A percentile compares a stretch with the other conserved stretches of the same genome.
These are phyloP conservation scores for Sinelater perroti DNA, from an alignment of 2,888 invertebrate species.

Conservation along the genomic window DNA sequence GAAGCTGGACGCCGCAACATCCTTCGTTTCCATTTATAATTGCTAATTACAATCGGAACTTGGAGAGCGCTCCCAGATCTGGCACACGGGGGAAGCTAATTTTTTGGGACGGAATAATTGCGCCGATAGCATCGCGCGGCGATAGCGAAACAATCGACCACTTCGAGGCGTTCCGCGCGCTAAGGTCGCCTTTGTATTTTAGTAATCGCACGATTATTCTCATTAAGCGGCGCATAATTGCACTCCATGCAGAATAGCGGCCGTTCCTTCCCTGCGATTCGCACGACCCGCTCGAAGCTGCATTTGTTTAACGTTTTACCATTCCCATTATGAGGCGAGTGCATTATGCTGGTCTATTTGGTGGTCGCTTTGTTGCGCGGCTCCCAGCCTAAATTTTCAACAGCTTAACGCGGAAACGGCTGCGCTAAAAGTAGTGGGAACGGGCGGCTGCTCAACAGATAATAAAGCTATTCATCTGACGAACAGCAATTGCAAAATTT, in stretches of 20 bases:
- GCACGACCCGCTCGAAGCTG: conserved; percentile 5
- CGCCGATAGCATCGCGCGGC: conserved; percentile 13
- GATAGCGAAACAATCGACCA: conserved; percentile 13
- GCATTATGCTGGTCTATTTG: background rate
- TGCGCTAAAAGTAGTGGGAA: no score
- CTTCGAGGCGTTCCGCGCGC: conserved; percentile 2
- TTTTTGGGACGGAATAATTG: conserved; percentile 24
- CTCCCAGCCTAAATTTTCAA: no score
- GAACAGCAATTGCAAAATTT: no score
- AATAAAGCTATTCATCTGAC: no score
- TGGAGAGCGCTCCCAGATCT: background rate
- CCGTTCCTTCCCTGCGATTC: background rate
- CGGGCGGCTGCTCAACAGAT: no score
- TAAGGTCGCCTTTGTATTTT: conserved; percentile 18
- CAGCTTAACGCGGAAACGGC: no score
- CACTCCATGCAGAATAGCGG: background rate
- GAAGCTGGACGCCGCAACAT: no score
- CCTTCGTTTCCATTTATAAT: no score
- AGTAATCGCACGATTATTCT: conserved; percentile 16
- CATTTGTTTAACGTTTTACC: conserved; percentile 13
- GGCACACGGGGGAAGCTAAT: conserved; percentile 10
- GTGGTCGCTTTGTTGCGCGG: background rate
- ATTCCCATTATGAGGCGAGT: conserved; percentile 6
- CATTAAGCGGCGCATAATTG: conserved; percentile 7
- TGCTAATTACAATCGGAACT: background rate